Evolutionary conservation across 1,140 invertebrate genomes (phyloP), one percentile per base, ranked within the genome.

Genomic region (Hormaphis cornu): DNA sequence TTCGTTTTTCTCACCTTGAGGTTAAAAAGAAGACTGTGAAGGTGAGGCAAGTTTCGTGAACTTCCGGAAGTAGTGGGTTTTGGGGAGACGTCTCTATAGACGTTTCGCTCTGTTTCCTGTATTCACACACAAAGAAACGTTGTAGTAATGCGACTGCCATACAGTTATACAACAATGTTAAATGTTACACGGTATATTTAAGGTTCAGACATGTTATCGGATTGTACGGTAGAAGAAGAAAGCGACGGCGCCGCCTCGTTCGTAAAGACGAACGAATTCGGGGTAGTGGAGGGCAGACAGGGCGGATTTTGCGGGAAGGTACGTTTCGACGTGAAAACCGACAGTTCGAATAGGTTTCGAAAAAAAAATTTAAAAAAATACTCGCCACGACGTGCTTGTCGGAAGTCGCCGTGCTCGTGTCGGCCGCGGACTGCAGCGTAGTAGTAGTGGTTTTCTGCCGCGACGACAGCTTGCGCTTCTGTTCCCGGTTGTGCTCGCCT

Each of bases 11-110:
- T 87, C 84, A 89, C 87, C 87, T 88, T 85, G 72, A 88, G 76
- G 76, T 84, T 84, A 74, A 84, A 83, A 72, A 89, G 82, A 76
- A 89, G 80, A 75, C 82, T 81, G 77, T 83, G 85, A 75, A 88
- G 83, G 76, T 87, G 83, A 66, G 86, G 86, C 78, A 86, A 80
- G 73, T 83, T 79, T 70, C 84, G 81, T 72, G 83, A 83, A 72
- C 83, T 79, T 69, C 80, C 81, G 53, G 85, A 86, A 74, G 83
- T 81, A 73, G 81, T 80, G 72, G 82, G 80, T 61, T 70, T 61
- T 42, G 44, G 50, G 52, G 50, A 58, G 72, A 59, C 63, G 30
- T 63, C 52, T 72, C 54, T 48, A 56, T n/a, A n/a, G n/a, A 20
- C 30, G 56, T 63, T 44, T 61, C 53, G 24, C 44, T 48, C 54